Evolutionary conservation across 2,797 vertebrate genomes (phyloP), one percentile per base, ranked within the genome.

Genomic region (Centropyge bicolor): DNA sequence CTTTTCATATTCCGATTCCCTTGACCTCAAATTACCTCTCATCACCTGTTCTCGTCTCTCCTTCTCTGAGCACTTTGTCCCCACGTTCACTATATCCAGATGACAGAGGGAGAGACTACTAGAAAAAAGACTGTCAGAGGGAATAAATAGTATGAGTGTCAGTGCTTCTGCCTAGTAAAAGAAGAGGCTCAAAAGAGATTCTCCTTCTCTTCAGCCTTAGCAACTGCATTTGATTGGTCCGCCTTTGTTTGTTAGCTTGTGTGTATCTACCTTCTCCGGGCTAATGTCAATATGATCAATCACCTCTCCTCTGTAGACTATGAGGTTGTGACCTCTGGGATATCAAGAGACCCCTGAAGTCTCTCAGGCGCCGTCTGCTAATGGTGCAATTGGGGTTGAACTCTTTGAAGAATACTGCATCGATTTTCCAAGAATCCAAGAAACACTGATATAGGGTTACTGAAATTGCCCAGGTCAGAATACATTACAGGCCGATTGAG

Each of bases 401-500:
- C 45, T 35, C 71, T 73, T 73, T 61, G 6, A 82, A 84, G 79
- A 82, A 43, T 45, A 11, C 73, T 63, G 9, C 31, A 90, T 90
- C 2, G 70, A 89, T 77, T 73, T 59, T 52, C 72, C 45, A 60
- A 51, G 74, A 31, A 76, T 85, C 76, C 80, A 78, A 89, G 72
- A 79, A 70, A 74, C 86, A 84, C 69, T 72, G 63, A 78, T 6
- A 35, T 87, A 72, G 60, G 86, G 81, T 90, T 81, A 71, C 82
- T 81, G 83, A 87, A 84, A 83, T 60, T 74, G 78, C 63, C 72
- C 31, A 7, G 73, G 81, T 87, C 87, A 92, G 79, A 85, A 81
- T 82, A 72, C 61, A 88, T 86, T 78, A 83, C 70, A 67, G 80
- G 63, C 27, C 51, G 40, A 80, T 12, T 76, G 67, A 88, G 85